phyloP scores from a whole-genome alignment of 2,888 invertebrate genomes.

The Arctia plantaginis region DNA sequence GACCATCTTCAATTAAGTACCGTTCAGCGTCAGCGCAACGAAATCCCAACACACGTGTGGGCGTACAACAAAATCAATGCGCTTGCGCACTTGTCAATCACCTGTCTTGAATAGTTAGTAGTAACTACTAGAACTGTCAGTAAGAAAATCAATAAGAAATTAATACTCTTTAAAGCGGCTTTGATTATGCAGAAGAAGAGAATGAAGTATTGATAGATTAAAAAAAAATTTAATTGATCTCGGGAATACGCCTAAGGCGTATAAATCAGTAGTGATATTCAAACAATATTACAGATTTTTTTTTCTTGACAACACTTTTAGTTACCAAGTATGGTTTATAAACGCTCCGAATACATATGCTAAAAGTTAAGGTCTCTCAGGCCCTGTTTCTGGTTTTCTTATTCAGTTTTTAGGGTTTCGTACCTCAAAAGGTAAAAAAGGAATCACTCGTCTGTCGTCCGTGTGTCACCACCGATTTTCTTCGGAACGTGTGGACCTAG shows the following conservation, averaged over 20 bases:
- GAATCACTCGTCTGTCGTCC: too few species aligned
- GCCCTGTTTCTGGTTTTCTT: too few species aligned
- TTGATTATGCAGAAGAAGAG: neutral
- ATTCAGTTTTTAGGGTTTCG: too few species aligned
- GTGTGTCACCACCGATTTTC: too few species aligned
- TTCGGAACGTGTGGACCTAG: too few species aligned
- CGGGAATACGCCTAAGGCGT: neutral
- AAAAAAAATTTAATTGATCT: neutral
- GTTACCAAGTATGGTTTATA: too few species aligned
- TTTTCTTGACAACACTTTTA: too few species aligned
- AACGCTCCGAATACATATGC: too few species aligned
- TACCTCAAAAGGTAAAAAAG: too few species aligned
- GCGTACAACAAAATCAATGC: constrained; percentile 37
- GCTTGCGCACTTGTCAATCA: constrained; percentile 57
- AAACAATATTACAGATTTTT: too few species aligned
- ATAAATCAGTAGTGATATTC: neutral
- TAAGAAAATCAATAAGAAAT: constrained; percentile 6
- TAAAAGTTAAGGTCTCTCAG: too few species aligned
- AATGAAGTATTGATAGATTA: neutral
- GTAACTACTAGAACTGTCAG: constrained; percentile 31
- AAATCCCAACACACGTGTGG: constrained; percentile 43
- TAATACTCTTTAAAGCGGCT: neutral
- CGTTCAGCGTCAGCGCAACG: constrained; percentile 53
- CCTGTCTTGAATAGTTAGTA: constrained; percentile 34
- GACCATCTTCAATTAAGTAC: constrained; percentile 46